A percentile compares a stretch with the other conserved stretches of the same genome.
phyloP scores from a whole-genome alignment of 2,113 vertebrate genomes.

The Trematomus loennbergii region DNA sequence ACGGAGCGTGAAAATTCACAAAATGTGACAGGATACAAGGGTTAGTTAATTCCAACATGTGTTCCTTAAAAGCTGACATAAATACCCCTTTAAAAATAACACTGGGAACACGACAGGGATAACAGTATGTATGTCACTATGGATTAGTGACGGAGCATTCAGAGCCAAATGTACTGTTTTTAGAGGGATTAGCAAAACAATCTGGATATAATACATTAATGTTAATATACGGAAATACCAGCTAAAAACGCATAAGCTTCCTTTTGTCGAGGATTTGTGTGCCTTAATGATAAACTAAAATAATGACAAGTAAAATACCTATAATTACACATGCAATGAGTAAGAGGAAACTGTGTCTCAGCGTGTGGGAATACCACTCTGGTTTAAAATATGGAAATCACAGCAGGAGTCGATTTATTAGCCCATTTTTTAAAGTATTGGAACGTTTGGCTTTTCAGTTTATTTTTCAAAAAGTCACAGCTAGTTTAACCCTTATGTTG shows the following conservation, averaged over 20 bases:
- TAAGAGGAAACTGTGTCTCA: constrained; percentile 8
- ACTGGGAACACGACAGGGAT: constrained; percentile 17
- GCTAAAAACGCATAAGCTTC: constrained; percentile 38
- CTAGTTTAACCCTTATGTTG: too few relatives aligned
- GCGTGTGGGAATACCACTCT: neutral
- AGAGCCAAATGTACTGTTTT: constrained; percentile 56
- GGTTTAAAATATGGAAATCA: too few relatives aligned
- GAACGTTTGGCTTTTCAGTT: too few relatives aligned
- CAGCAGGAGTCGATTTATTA: too few relatives aligned
- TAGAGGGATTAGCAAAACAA: constrained; percentile 58
- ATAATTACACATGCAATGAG: constrained; percentile 11
- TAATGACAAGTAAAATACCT: constrained; percentile 9
- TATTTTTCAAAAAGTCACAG: too few relatives aligned
- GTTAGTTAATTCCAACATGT: constrained; percentile 59
- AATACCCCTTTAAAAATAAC: constrained; percentile 29
- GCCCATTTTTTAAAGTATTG: too few relatives aligned
- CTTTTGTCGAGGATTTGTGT: constrained; percentile 58
- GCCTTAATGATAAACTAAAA: constrained; percentile 36
- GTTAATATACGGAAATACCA: constrained; percentile 48
- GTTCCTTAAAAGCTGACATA: constrained; percentile 38
- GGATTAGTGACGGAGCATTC: constrained; percentile 63
- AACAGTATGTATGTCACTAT: neutral
- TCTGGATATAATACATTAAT: constrained; percentile 48
- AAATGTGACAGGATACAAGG: constrained; percentile 59
- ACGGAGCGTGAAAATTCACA: constrained; percentile 70